These are phyloP conservation scores for Vanessa cardui DNA, from an alignment of 2,888 invertebrate species.

Conservation along the genomic window DNA sequence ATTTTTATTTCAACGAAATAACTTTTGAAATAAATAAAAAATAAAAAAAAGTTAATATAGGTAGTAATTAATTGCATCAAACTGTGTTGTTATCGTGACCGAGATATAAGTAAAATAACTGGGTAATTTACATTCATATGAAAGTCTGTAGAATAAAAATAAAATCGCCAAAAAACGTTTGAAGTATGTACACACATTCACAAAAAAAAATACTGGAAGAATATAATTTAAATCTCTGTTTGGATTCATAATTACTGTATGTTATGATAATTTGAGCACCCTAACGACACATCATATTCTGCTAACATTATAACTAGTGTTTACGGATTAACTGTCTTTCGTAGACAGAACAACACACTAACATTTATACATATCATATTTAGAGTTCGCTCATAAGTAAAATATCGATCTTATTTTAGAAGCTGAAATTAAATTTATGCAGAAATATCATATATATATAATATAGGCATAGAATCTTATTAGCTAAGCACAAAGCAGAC, in stretches of 20 bases:
- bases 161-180: neutral
- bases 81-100: slow-evolving; percentile 5
- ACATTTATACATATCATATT: neutral
- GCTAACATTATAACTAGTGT: too few relatives aligned
- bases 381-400: too few relatives aligned
- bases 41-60: neutral
- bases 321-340: too few relatives aligned
- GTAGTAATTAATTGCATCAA: slow-evolving; percentile 4
- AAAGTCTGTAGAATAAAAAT: neutral
- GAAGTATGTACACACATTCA: too few relatives aligned
- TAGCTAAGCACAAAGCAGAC: slow-evolving; percentile 19
- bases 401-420: too few relatives aligned
- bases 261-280: too few relatives aligned
- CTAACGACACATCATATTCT: too few relatives aligned
- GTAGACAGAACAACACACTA: neutral
- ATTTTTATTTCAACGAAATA: neutral
- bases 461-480: slow-evolving; percentile 7
- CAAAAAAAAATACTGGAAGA: neutral
- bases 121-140: slow-evolving; percentile 5
- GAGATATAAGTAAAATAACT: slow-evolving; percentile 5
- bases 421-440: neutral
- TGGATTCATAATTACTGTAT: too few relatives aligned
- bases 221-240: neutral
- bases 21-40: neutral
- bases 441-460: too few relatives aligned